Base-by-base conservation (phyloP, 2,888 invertebrate species). In the Watsonalla binaria region DNA sequence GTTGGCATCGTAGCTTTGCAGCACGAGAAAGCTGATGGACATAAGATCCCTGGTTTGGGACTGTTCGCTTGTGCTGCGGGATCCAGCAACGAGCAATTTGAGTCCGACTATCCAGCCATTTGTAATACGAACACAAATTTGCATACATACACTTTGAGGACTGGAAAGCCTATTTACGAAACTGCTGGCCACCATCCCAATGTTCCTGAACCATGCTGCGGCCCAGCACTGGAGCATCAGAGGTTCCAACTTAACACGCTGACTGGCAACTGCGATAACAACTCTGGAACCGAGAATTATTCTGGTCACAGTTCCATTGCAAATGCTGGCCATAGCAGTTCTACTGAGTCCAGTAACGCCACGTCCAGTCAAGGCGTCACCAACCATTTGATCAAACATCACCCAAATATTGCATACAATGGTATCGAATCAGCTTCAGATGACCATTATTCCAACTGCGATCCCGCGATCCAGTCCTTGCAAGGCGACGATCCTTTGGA, bases 101-200 rank as follows among this genome's bases (percentile, higher is more conserved):
- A 95, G 65, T 95, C 96, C 6, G 94, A 95, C 63, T 97, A 96
- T 76, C 96, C 96, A 6, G 95, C 96, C 9, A 95, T 96, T 63
- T 96, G 96, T 77, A 96, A 95, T 72, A 95, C 96, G 5, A 97
- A 96, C 71, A 95, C 96, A 8, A 96, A 96, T 63, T 93, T 96
- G 9, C 94, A 96, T 66, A 96, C 96, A 49, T 97, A 96, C 75
- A 95, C 96, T 0, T 88, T 95, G 78, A 92, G 95, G 57, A 94
- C 95, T 6, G 95, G 95, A 0, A 95, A 95, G 74, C 94, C 95
- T 39, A 94, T 95, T 48, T 95, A 95, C 72, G 95, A 95, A 74
- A 94, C 85, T 5, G 78, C 86, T 9, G 85, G 86, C 0, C 89
- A 86, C 53, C 90, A 88, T 65, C 85, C 88, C 0, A 81, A 66